Evolutionary conservation across 1,140 invertebrate species (phyloP), one percentile per base, ranked within the genome.

Genomic region (Harpegnathos saltator): DNA sequence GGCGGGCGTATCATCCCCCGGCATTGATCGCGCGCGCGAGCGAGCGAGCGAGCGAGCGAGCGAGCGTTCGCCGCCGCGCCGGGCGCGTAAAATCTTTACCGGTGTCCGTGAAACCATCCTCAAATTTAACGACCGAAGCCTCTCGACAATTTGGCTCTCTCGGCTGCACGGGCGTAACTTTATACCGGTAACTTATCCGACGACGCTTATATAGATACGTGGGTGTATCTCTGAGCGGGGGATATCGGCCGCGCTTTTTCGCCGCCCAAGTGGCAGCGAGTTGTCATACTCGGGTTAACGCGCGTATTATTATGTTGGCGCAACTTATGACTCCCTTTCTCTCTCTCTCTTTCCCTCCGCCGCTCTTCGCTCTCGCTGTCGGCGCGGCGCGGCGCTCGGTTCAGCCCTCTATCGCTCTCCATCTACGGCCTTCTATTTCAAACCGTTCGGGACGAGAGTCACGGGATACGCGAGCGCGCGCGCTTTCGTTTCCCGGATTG

Each of bases 51-150:
- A 62, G 12, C 19, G 17, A 26, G 29, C 62, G 12, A 19, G 17
- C 33, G 59, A 22, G 63, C 3, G 15, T 50, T 19, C 50, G 29
- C 74, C 3, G 19, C 12, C 33, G 61, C 56, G 15, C n/a, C 26
- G 24, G 19, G 33, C 24, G 59, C 61, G 81, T 87, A 88, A 88
- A 88, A 87, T 88, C 77, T 87, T 84, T 87, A 88, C 82, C 62
- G 86, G 65, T 33, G 74, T 71, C 82, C 63, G 71, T 56, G 59
- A 72, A 22, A 44, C 54, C 75, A 54, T 84, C 75, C 69, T 84
- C 82, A 33, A 75, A 78, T 81, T 85, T 87, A 88, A 87, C 61
- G 75, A 29, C 58, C 58, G 50, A 58, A 44, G 50, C 24, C 59
- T 26, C 59, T 74, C 19, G 71, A 61, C 81, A 61, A 83, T 83